These are phyloP conservation scores for Caretta caretta DNA, from an alignment of 2,113 vertebrate genomes.

Conservation along the genomic window DNA sequence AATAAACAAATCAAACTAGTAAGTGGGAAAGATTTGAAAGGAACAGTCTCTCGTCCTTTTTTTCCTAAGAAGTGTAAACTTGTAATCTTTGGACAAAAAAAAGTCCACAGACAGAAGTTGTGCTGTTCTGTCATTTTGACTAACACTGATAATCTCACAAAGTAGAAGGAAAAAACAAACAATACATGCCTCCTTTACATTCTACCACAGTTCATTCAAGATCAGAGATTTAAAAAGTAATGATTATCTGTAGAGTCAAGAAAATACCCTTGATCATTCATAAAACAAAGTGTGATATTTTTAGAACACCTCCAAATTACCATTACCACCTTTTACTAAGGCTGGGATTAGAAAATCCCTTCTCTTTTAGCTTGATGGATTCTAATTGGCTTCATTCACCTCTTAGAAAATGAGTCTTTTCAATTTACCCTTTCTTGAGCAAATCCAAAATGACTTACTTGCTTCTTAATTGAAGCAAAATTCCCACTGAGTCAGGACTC, in stretches of 20 bases:
- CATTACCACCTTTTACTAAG: not conserved
- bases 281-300: not conserved
- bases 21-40: not conserved
- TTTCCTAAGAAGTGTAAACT: not conserved
- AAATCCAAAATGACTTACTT: conserved; percentile 9
- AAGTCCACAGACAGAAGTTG: not conserved
- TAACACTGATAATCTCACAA: not conserved
- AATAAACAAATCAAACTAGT: not conserved
- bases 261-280: conserved; percentile 16
- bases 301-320: conserved; percentile 21
- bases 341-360: not conserved
- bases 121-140: not conserved
- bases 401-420: not conserved
- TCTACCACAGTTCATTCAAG: not conserved
- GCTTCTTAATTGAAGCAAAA: not conserved
- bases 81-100: not conserved
- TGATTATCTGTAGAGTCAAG: not conserved
- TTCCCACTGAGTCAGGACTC: not conserved
- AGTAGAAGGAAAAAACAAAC: not conserved
- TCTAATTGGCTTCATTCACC: conserved; percentile 22
- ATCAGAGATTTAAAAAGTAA: not conserved
- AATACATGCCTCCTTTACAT: not conserved
- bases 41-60: not conserved
- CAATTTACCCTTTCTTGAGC: not conserved
- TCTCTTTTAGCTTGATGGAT: not conserved